phyloP scores from a whole-genome alignment of 1,140 invertebrate species.

The Cyrtorhinus lividipennis region DNA sequence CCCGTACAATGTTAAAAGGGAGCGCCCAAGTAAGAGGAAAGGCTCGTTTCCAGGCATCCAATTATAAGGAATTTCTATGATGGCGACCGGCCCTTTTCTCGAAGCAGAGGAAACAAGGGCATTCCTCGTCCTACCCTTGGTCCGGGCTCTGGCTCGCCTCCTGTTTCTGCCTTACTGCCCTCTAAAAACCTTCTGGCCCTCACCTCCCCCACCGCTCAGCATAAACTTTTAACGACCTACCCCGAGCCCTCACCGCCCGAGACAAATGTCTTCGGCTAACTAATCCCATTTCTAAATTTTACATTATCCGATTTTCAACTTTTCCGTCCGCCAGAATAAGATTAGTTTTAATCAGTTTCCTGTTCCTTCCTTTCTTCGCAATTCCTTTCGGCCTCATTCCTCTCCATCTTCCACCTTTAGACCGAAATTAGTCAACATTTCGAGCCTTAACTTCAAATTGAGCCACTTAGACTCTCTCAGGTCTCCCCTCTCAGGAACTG shows the following conservation, averaged over 20 bases:
- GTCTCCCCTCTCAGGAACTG: neutral
- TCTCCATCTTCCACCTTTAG: neutral
- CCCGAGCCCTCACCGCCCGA: neutral
- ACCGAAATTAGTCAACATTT: slow-evolving; percentile 7
- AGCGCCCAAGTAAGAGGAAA: too few species aligned
- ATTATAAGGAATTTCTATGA: too few species aligned
- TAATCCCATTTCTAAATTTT: slow-evolving; percentile 10
- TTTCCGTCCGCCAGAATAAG: neutral
- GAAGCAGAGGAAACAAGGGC: too few species aligned
- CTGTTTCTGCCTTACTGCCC: too few species aligned
- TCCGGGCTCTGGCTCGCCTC: too few species aligned
- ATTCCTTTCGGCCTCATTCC: neutral
- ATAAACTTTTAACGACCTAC: neutral
- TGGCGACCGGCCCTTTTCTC: too few species aligned
- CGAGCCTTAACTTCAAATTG: slow-evolving; percentile 1
- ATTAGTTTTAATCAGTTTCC: slow-evolving; percentile 6
- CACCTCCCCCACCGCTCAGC: neutral
- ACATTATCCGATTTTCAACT: slow-evolving; percentile 10
- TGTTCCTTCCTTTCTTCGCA: neutral
- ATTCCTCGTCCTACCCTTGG: too few species aligned
- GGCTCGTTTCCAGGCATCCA: too few species aligned
- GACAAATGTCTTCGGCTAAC: slow-evolving; percentile 8
- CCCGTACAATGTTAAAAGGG: too few species aligned
- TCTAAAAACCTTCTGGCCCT: neutral
- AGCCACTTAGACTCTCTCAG: neutral